Evolutionary conservation across 2,113 vertebrate genomes (phyloP).

Genomic region (Rhinoderma darwinii): DNA sequence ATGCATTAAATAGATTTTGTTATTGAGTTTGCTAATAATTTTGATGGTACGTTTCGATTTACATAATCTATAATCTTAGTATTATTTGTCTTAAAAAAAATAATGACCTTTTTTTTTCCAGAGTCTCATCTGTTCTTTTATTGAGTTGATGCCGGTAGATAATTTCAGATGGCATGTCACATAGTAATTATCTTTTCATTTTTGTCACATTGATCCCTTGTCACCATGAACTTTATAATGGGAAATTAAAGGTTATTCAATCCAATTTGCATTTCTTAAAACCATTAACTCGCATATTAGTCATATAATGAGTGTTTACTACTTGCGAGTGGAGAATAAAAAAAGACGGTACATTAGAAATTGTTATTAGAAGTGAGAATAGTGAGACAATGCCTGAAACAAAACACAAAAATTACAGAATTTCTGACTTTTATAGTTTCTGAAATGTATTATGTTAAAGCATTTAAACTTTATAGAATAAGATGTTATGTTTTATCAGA

Average conservation of each 20-base stretch:
- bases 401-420: background rate
- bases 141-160: conserved; percentile 45
- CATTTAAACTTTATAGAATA: background rate
- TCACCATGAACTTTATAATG: conserved; percentile 59
- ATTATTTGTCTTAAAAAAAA: conserved; percentile 26
- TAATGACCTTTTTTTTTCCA: conserved; percentile 46
- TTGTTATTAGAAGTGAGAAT: conserved; percentile 13
- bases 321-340: background rate
- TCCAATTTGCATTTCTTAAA: conserved; percentile 57
- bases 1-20: background rate
- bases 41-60: background rate
- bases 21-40: background rate
- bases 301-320: conserved; percentile 47
- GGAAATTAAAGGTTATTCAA: conserved; percentile 60
- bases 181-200: conserved; percentile 59
- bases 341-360: background rate
- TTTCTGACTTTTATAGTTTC: background rate
- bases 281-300: conserved; percentile 55
- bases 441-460: background rate
- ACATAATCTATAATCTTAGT: background rate
- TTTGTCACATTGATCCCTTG: conserved; percentile 53
- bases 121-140: conserved; percentile 32
- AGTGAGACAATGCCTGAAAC: background rate
- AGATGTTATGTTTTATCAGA: background rate
- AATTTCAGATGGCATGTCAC: conserved; percentile 37